Base-by-base conservation (phyloP, 2,888 invertebrate genomes). In the Synanthedon formicaeformis region DNA sequence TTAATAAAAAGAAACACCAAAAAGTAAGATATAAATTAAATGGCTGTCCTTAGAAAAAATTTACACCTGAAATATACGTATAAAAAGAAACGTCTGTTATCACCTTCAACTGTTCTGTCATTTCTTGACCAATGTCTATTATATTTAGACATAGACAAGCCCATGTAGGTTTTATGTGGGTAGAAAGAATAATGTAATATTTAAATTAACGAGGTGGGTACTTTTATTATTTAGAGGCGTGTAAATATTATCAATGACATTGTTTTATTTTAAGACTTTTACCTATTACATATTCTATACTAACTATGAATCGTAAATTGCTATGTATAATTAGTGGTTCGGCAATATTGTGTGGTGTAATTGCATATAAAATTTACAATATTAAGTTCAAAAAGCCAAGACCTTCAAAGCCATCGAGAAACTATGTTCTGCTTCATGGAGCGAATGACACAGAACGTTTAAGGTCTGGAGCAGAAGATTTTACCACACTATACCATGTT, bases 371-470 rank as follows among this genome's bases (percentile, higher is more conserved):
- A 55, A 55, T 59, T 34, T 53, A 60, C 4, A 61, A 56, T 13
- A 14, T 13, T 13, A 45, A 13, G 14, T 49, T 13, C 18, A 23
- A 34, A 1, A 34, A 34, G 34, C 10, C 34, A 34, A 34, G 34
- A 0, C 34, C 8, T 34, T 10, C 34, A 10, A 34, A 34, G 34
- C 34, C 34, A 34, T 34, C 34, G 2, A 34, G 80, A 11, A 78
- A 81, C 60, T 75, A 79, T 63, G 66, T 83, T 2, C 60, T 83
- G 51, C 67, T 81, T 48, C 80, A 81, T 55, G 80, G 80, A 50
- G 66, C 63, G 10, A 66, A 66, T 4, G 65, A 73, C 40, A 67
- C 69, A 52, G 63, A 68, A 34, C 57, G 56, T 40, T 69, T 57
- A 51, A 63, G 65, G 54, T 34, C 34, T 34, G 34, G 34, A 10